phyloP scores from a whole-genome alignment of 2,113 vertebrate genomes.

The Percopsis transmontana region DNA sequence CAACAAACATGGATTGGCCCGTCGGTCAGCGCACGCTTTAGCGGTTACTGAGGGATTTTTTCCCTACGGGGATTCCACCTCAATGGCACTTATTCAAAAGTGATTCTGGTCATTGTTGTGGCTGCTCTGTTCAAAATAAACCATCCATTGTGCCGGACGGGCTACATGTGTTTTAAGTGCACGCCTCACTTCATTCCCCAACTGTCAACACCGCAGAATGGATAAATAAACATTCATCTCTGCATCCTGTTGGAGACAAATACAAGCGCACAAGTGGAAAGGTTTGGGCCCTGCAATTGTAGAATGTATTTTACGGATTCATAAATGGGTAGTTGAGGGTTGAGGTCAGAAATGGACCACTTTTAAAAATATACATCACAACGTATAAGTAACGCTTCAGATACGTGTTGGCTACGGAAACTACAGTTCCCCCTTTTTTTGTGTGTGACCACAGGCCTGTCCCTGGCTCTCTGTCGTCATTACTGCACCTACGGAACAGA shows the following conservation, averaged over 20 bases:
- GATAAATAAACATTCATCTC: not conserved
- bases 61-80: slow-evolving; percentile 25
- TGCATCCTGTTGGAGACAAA: slow-evolving; percentile 18
- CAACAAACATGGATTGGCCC: slow-evolving; percentile 39
- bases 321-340: no score
- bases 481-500: slow-evolving; percentile 98
- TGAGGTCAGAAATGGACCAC: no score
- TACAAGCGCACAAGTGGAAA: slow-evolving; percentile 18
- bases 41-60: slow-evolving; percentile 41
- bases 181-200: slow-evolving; percentile 37
- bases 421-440: not conserved
- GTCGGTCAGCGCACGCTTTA: slow-evolving; percentile 42
- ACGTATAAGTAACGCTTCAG: no score
- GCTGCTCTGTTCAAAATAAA: slow-evolving; percentile 47
- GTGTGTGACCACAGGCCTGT: slow-evolving; percentile 84
- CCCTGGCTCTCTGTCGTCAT: slow-evolving; percentile 96
- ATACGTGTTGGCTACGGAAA: no score
- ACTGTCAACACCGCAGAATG: slow-evolving; percentile 19
- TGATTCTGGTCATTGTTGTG: slow-evolving; percentile 39
- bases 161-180: slow-evolving; percentile 43
- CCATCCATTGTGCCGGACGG: slow-evolving; percentile 30
- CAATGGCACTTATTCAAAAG: slow-evolving; percentile 36
- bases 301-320: no score
- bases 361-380: no score
- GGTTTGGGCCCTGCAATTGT: slow-evolving; percentile 11